These are phyloP conservation scores for Phalacrocorax brasilianus DNA, from an alignment of 2,113 vertebrate species.

Conservation along the genomic window DNA sequence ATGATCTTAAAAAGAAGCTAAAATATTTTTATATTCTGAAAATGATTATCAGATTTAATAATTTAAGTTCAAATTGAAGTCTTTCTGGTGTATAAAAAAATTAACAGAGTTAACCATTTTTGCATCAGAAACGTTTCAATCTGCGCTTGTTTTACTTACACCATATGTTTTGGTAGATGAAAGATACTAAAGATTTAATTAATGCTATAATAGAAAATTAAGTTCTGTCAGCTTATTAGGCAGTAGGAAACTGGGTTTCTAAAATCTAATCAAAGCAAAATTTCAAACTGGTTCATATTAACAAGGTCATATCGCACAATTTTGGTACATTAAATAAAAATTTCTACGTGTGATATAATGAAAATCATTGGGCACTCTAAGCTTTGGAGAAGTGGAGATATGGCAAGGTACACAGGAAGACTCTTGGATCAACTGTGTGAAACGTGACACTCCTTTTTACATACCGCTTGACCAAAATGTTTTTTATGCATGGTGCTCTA, in stretches of 20 bases:
- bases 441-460: neutral
- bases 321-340: neutral
- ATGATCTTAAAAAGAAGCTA: neutral
- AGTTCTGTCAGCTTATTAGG: neutral
- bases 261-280: neutral
- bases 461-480: rapidly evolving
- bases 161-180: slow-evolving; percentile 20
- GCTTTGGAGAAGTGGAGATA: neutral
- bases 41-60: neutral
- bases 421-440: neutral
- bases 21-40: neutral
- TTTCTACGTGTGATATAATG: neutral
- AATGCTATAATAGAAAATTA: neutral
- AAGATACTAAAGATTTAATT: slow-evolving; percentile 14
- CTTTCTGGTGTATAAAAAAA: neutral
- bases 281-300: neutral
- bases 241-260: neutral
- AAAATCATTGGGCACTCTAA: neutral
- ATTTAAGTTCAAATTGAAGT: slow-evolving; percentile 38
- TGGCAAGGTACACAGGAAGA: neutral
- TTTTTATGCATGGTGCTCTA: neutral
- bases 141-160: slow-evolving; percentile 53
- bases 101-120: slow-evolving; percentile 1
- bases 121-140: slow-evolving; percentile 35
- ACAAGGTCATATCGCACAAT: neutral